Conservation (phyloP, 2,888 invertebrate genomes). For the Pyrocoelia pectoralis region DNA sequence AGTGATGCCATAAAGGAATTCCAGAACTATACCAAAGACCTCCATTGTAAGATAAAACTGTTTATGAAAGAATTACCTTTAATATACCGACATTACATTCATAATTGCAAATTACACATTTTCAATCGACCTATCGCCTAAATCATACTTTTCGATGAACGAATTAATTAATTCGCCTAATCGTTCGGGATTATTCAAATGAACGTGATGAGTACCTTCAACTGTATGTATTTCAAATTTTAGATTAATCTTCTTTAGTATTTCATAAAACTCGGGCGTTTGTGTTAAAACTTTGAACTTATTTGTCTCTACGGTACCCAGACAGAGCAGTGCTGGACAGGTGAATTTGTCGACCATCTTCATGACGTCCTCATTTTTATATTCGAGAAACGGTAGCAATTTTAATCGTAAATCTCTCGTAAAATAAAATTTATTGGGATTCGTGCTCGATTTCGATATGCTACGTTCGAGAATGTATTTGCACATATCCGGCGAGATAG, state of each 20-base stretch:
- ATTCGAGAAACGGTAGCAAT: constrained; percentile 50
- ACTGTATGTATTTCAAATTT: background rate
- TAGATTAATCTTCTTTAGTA: constrained; percentile 6
- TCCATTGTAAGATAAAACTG: too few relatives aligned
- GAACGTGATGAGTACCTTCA: constrained; percentile 32
- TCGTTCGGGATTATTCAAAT: constrained; percentile 32
- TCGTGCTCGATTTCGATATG: constrained; percentile 60
- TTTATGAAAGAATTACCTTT: too few relatives aligned
- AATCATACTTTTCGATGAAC: constrained; percentile 41
- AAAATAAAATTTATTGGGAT: constrained; percentile 67
- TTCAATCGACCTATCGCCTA: constrained; percentile 43
- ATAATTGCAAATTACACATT: too few relatives aligned
- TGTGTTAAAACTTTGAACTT: background rate
- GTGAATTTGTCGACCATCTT: constrained; percentile 8
- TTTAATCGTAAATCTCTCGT: constrained; percentile 71
- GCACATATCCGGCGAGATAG: constrained; percentile 64
- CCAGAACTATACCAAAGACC: too few relatives aligned
- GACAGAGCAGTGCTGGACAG: constrained; percentile 13
- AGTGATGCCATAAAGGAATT: too few relatives aligned
- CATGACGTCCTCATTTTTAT: background rate
- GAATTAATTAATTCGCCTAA: constrained; percentile 21
- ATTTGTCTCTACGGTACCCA: constrained; percentile 56
- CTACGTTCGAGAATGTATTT: constrained; percentile 65
- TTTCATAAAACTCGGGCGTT: background rate
- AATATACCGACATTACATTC: too few relatives aligned